These are phyloP conservation scores for Aplidium turbinatum DNA, from an alignment of 23 tunicate species.

Conservation along the genomic window DNA sequence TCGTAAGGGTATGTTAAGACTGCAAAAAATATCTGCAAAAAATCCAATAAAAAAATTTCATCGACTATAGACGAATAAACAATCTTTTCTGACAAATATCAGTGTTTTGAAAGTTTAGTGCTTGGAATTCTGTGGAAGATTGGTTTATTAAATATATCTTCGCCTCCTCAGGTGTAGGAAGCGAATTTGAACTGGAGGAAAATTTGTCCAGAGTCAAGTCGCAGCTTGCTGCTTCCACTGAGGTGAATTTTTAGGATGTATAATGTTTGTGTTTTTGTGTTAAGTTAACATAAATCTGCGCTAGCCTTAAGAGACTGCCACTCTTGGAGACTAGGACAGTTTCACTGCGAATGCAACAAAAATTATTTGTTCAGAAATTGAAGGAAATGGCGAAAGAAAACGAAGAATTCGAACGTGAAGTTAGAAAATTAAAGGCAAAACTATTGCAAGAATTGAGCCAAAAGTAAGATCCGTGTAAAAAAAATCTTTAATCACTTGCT, in stretches of 20 bases:
- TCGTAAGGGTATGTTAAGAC: too few species aligned
- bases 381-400: constrained; percentile 50
- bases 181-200: constrained; percentile 44
- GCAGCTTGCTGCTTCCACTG: constrained; percentile 37
- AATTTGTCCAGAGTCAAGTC: constrained; percentile 53
- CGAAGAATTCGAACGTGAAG: constrained; percentile 54
- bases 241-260: constrained; percentile 6
- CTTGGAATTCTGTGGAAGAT: not conserved
- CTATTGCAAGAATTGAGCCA: constrained; percentile 50
- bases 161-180: constrained; percentile 15
- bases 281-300: not conserved
- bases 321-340: too few species aligned
- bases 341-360: too few species aligned
- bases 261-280: not conserved
- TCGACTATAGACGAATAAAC: too few species aligned
- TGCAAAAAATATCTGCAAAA: too few species aligned
- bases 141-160: not conserved
- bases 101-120: too few species aligned
- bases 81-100: too few species aligned
- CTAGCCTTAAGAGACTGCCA: too few species aligned
- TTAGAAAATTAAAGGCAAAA: constrained; percentile 42
- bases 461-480: too few species aligned
- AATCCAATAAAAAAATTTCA: too few species aligned
- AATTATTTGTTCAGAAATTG: constrained; percentile 36
- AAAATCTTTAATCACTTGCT: too few species aligned